Percentiles rank a stretch among this genome's conserved stretches.
phyloP scores from a whole-genome alignment of 30 jellyfish, hydroid and myxozoan species.

The Chrysaora quinquecirrha region DNA sequence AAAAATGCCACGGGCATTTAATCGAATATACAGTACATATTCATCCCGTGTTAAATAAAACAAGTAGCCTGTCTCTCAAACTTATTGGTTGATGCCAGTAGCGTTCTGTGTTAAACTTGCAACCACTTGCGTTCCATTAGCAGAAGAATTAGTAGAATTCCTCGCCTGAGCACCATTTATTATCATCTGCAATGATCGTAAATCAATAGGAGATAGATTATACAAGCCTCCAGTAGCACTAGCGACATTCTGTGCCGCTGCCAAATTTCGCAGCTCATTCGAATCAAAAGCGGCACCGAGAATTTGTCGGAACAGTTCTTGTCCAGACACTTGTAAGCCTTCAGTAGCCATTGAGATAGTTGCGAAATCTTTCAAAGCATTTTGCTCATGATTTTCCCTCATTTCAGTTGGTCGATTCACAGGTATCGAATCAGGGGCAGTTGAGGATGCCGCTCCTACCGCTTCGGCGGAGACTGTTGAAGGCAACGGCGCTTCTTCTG shows the following conservation, averaged over 20 bases:
- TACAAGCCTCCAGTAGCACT: constrained; percentile 14
- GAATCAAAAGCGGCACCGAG: constrained; percentile 46
- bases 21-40: no score
- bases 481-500: not conserved
- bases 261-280: constrained; percentile 38
- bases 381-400: constrained; percentile 7
- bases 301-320: constrained; percentile 41
- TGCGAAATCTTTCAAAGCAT: constrained; percentile 53
- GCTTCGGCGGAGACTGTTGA: constrained; percentile 21
- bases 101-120: no score
- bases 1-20: no score
- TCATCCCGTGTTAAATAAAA: no score
- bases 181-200: constrained; percentile 50
- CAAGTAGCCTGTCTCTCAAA: no score
- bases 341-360: constrained; percentile 49
- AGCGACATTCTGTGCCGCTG: constrained; percentile 29
- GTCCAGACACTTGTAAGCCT: constrained; percentile 45
- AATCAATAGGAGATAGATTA: constrained; percentile 50
- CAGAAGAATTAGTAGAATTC: no score
- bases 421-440: constrained; percentile 3
- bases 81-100: no score
- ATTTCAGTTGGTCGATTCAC: not conserved
- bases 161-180: constrained; percentile 58
- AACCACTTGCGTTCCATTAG: no score
- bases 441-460: not conserved